Conservation (phyloP, 1,140 invertebrate genomes). For the Matsumurasca onukii region DNA sequence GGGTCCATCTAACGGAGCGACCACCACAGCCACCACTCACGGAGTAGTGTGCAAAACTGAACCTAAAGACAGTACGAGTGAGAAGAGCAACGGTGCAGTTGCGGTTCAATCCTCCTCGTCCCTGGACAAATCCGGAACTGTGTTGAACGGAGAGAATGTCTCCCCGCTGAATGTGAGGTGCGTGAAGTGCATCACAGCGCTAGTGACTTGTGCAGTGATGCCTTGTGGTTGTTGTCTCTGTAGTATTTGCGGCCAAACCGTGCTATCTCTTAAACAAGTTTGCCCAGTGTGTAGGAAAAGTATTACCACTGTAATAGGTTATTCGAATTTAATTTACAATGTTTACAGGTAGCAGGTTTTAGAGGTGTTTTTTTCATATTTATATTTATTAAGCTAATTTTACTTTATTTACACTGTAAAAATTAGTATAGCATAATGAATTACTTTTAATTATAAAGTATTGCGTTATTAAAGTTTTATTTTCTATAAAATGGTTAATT, state of each 20-base stretch:
- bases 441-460: no score
- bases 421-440: no score
- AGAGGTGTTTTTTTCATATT: no score
- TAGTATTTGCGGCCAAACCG: conserved; percentile 18
- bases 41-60: conserved; percentile 9
- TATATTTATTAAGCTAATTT: no score
- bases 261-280: conserved; percentile 12
- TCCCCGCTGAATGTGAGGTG: conserved; percentile 14
- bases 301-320: conserved; percentile 9
- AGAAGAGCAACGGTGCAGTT: background rate
- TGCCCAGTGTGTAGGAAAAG: conserved; percentile 10
- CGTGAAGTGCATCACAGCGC: conserved; percentile 11
- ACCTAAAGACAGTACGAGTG: background rate
- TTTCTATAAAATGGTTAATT: no score
- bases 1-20: background rate
- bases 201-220: conserved; percentile 17
- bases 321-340: conserved; percentile 25
- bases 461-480: no score
- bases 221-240: conserved; percentile 17
- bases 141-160: background rate
- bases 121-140: background rate
- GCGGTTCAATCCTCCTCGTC: conserved; percentile 12
- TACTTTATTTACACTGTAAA: no score
- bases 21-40: background rate
- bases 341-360: conserved; percentile 12